These are phyloP conservation scores for Lamellibrachia luymesi DNA, from an alignment of 1,140 invertebrate species.

Conservation along the genomic window DNA sequence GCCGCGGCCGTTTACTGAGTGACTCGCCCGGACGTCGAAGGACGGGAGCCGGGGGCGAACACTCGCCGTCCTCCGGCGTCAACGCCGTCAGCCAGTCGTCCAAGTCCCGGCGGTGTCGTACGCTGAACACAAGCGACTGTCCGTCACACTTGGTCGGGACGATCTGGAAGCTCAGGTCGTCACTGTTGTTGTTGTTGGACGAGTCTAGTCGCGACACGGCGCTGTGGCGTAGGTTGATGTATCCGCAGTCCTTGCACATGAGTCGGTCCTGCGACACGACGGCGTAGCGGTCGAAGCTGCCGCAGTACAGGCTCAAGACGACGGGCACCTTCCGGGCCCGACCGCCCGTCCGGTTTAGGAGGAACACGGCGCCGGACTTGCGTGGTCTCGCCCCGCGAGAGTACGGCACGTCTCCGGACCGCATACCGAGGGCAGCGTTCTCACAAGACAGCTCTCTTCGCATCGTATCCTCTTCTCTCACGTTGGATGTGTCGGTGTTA, in stretches of 20 bases:
- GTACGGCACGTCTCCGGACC: not conserved
- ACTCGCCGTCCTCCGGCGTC: not conserved
- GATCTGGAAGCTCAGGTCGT: conserved; percentile 12
- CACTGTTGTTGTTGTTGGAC: not conserved
- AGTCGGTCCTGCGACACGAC: conserved; percentile 16
- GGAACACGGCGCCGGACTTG: not conserved
- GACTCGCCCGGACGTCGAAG: not conserved
- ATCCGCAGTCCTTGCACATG: conserved; percentile 10
- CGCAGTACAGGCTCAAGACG: conserved; percentile 3
- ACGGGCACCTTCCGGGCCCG: not conserved
- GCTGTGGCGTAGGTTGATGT: conserved; percentile 15
- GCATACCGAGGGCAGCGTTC: not conserved
- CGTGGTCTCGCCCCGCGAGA: not conserved
- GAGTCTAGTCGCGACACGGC: not conserved
- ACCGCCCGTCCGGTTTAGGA: not conserved
- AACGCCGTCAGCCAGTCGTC: conserved; percentile 12
- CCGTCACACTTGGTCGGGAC: not conserved
- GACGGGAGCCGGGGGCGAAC: not conserved
- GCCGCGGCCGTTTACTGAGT: not conserved
- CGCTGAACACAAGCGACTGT: not conserved
- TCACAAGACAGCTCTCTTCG: not conserved
- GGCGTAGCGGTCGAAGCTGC: conserved; percentile 12
- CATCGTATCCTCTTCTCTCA: not conserved
- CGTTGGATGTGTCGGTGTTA: not conserved
- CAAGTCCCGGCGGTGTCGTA: not conserved